Evolutionary conservation across 1,140 invertebrate genomes (phyloP), one percentile per base, ranked within the genome.

Genomic region (Zaprionus africanus): DNA sequence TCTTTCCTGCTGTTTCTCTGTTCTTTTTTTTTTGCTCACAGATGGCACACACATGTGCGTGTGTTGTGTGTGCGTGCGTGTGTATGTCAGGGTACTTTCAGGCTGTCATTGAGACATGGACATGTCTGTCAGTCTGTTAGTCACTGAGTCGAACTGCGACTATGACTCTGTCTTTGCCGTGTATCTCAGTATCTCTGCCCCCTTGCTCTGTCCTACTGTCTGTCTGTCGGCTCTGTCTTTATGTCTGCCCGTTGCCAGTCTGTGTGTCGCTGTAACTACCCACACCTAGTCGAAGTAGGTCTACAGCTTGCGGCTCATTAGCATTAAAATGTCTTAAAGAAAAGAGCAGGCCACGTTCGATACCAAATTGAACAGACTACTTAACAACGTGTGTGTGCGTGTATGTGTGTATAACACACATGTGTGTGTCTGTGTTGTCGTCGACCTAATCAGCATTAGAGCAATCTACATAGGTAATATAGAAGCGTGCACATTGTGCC

Each of bases 291-390:
- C 24, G 64, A 90, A 79, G 85, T 90, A 82, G 85, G 86, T 90
- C 85, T 79, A 70, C 86, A 79, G 82, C 85, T 90, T 90, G 86
- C 76, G 86, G 85, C 85, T 90, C 85, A 90, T 90, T 90, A 90
- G 82, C 85, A 90, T 90, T 90, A 90, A 90, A 90, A 90, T 90
- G 85, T 90, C 85, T 90, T 85, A 73, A 82, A 90, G 86, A 90
- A 90, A 85, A 87, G 82, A 81, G 68, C 72, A 56, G 83, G 84
- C 83, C 83, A 87, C 83, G 84, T 88, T 87, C 84, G 84, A 87
- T 87, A 87, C 78, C 81, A 87, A 87, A 87, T 87, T 87, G 84
- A 87, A 74, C 85, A 57, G 78, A 86, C 85, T 88, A 84, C 81
- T 88, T 72, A 70, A 24, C 38, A 62, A 17, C 58, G 31, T 26